Percentiles rank a stretch among this genome's conserved stretches.
Evolutionary conservation across 2,113 vertebrate genomes (phyloP).

Genomic region (crab-eating macaque (Macaca fascicularis)): T2T-MFA8v1.1 NC_088395.1:97123501-97124000

Average conservation of each 20-base stretch:
- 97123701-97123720: neutral
- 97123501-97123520: neutral
- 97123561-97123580: neutral
- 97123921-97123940: neutral
- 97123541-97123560: neutral
- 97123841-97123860: neutral
- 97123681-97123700: neutral
- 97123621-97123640: neutral
- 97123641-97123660: neutral
- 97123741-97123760: neutral
- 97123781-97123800: neutral
- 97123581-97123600: neutral
- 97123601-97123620: neutral
- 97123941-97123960: neutral
- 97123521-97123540: neutral
- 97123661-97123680: neutral
- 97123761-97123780: too few species aligned
- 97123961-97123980: neutral
- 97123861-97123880: neutral
- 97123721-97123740: neutral
- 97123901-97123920: neutral
- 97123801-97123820: neutral
- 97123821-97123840: neutral
- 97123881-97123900: neutral
- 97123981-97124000: neutral